A percentile compares a stretch with the other conserved stretches of the same genome.
These are phyloP conservation scores for Prorops nasuta DNA, from an alignment of 1,140 invertebrate genomes.

Conservation along the genomic window DNA sequence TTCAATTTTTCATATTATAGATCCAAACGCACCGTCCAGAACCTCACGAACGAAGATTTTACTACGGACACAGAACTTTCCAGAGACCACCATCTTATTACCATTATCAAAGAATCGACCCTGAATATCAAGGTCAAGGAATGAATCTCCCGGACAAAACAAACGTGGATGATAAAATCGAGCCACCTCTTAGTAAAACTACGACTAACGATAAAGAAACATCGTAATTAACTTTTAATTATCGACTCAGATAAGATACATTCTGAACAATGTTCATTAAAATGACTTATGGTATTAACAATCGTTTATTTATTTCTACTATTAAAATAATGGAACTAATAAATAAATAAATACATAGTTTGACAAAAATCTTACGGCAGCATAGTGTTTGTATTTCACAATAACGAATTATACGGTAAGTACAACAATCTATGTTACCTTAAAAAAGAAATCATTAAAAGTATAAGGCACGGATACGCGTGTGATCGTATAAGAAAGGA, in stretches of 20 bases:
- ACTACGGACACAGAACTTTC: conserved; percentile 11
- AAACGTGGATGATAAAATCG: conserved; percentile 35
- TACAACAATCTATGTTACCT: no score
- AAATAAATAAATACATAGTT: no score
- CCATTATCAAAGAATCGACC: not conserved
- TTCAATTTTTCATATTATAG: no score
- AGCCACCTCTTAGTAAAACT: conserved; percentile 31
- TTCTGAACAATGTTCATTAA: not conserved
- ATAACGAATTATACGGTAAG: no score
- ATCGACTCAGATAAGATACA: conserved; percentile 6
- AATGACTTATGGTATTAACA: no score
- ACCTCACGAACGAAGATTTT: conserved; percentile 4
- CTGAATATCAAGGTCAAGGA: not conserved
- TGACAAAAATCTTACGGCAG: no score
- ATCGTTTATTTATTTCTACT: not conserved
- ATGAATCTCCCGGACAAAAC: not conserved
- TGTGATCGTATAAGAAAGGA: no score
- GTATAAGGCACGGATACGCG: no score
- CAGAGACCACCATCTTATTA: conserved; percentile 1
- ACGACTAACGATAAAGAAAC: conserved; percentile 4
- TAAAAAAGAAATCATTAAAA: no score
- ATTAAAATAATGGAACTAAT: conserved; percentile 8
- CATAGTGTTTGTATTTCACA: no score
- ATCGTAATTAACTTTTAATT: not conserved
- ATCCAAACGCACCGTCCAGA: conserved; percentile 15